These are phyloP conservation scores for Dufourea novaeangliae DNA, from an alignment of 1,140 invertebrate species.

Conservation along the genomic window DNA sequence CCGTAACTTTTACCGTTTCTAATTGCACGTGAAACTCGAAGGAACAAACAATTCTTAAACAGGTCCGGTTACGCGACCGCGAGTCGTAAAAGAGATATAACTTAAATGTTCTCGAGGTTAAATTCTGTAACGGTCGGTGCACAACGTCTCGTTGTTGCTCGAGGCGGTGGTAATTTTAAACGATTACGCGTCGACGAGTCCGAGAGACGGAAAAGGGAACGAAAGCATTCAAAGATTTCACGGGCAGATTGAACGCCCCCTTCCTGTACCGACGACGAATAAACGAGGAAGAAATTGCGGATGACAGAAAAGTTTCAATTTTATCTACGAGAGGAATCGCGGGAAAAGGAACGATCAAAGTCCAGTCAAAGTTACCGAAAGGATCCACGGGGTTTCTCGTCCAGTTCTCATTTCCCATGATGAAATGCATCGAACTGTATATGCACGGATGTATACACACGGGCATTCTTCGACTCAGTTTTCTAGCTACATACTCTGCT, in stretches of 20 bases:
- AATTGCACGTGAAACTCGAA: not conserved
- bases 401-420: no score
- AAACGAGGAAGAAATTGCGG: conserved; percentile 10
- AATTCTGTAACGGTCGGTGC: not conserved
- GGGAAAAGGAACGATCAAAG: not conserved
- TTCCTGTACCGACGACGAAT: not conserved
- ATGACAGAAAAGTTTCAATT: conserved; percentile 31
- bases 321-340: not conserved
- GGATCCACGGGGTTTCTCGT: no score
- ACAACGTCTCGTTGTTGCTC: not conserved
- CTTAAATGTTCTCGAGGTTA: not conserved
- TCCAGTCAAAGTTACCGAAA: not conserved
- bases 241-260: not conserved
- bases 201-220: not conserved
- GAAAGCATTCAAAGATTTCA: not conserved
- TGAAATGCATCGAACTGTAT: no score
- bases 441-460: no score
- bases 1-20: not conserved
- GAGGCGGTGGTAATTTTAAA: not conserved
- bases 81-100: not conserved
- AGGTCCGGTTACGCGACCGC: not conserved
- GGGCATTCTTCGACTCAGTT: no score
- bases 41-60: not conserved
- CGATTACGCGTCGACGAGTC: not conserved
- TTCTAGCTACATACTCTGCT: no score